Evolutionary conservation across 2,797 vertebrate species (phyloP).

Genomic region (Phoebastria nigripes): DNA sequence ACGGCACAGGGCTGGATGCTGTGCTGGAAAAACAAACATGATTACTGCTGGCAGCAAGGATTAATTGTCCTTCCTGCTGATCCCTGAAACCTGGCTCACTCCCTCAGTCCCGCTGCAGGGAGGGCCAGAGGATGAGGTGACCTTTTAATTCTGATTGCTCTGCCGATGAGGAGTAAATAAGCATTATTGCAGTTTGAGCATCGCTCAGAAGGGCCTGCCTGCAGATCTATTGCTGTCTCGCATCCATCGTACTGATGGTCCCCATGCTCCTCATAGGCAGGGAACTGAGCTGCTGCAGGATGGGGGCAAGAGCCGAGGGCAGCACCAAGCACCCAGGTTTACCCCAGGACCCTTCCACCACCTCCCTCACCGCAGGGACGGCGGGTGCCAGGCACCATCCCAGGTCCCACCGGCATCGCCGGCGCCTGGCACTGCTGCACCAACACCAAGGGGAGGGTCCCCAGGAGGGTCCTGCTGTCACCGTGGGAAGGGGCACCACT

Average conservation of each 20-base stretch:
- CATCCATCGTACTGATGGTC: rapidly evolving
- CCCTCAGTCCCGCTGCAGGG: background rate
- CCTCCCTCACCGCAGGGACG: rapidly evolving
- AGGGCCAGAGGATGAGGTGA: conserved; percentile 10
- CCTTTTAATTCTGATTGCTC: conserved; percentile 11
- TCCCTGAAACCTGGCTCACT: background rate
- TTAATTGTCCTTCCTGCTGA: background rate
- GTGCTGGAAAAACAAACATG: background rate
- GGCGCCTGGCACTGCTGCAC: background rate
- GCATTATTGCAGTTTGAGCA: background rate
- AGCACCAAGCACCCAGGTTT: background rate
- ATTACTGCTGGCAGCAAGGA: background rate
- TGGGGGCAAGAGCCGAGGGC: background rate
- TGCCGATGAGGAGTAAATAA: background rate
- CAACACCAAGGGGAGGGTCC: rapidly evolving
- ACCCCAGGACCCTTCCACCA: background rate
- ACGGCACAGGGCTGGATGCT: background rate
- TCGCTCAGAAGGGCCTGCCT: background rate
- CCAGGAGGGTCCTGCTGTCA: background rate
- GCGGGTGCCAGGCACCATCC: background rate
- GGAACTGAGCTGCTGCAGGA: background rate
- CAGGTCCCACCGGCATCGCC: background rate
- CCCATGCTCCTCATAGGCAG: background rate
- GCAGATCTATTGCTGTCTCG: background rate
- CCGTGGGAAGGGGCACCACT: rapidly evolving